These are phyloP conservation scores for Lasioglossum leucozonium DNA, from an alignment of 2,888 invertebrate species.

Conservation along the genomic window DNA sequence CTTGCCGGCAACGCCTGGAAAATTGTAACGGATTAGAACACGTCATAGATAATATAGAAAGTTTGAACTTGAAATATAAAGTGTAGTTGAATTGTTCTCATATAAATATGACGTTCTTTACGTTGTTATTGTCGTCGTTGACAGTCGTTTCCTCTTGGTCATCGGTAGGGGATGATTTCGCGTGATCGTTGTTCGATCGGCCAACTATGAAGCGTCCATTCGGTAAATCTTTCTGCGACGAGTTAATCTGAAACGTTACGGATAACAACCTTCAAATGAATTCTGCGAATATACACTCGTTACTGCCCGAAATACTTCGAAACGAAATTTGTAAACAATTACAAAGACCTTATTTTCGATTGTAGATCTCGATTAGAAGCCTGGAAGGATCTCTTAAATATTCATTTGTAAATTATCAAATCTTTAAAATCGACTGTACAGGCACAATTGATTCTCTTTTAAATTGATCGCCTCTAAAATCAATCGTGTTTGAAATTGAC, in stretches of 20 bases:
- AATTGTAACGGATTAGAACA: background rate
- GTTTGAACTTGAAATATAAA: background rate
- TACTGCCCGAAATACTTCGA: background rate
- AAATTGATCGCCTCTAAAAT: background rate
- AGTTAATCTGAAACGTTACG: conserved; percentile 11
- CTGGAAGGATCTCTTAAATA: too few species aligned
- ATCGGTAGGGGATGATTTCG: background rate
- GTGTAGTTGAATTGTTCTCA: too few species aligned
- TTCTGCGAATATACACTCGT: background rate
- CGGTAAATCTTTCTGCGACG: background rate
- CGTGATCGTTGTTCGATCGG: conserved; percentile 24
- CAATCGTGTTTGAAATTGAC: background rate
- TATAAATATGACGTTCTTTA: background rate
- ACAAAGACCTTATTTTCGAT: background rate
- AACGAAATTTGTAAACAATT: background rate
- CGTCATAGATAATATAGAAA: background rate
- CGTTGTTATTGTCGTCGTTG: conserved; percentile 49
- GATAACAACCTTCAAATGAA: background rate
- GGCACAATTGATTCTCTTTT: background rate
- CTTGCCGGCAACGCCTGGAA: background rate
- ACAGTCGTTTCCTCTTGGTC: background rate
- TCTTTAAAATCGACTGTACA: background rate
- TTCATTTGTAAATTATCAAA: background rate
- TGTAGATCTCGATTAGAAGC: background rate
- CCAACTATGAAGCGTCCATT: conserved; percentile 18